Evolutionary conservation across 2,113 vertebrate genomes (phyloP).

Genomic region (Loxodonta africana): DNA sequence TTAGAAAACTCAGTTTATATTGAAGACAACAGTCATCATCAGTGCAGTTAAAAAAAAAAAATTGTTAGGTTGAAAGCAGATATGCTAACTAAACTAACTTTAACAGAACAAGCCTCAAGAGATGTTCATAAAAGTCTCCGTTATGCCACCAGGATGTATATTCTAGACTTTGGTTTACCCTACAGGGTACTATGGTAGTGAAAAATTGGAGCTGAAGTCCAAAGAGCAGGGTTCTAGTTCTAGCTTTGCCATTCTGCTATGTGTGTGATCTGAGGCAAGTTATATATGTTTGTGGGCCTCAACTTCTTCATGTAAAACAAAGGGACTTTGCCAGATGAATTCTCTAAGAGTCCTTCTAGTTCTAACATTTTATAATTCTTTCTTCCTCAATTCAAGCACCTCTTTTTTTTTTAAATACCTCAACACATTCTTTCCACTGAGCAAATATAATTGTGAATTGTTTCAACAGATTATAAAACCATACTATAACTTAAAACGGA

Average conservation of each 20-base stretch:
- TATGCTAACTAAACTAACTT: neutral
- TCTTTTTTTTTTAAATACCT: neutral
- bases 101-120: neutral
- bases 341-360: neutral
- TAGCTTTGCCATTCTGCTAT: neutral
- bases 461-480: slow-evolving; percentile 48
- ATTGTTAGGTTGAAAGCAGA: neutral
- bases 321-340: neutral
- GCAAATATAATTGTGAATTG: neutral
- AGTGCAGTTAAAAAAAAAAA: neutral
- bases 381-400: neutral
- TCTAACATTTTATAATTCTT: slow-evolving; percentile 29
- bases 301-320: slow-evolving; percentile 26
- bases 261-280: neutral
- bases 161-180: neutral
- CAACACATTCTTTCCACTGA: neutral
- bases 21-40: neutral
- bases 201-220: neutral
- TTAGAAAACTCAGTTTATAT: slow-evolving; percentile 40
- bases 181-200: neutral
- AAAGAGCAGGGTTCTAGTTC: neutral
- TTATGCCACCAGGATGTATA: neutral
- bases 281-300: neutral
- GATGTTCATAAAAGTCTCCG: neutral
- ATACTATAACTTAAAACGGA: neutral